phyloP scores from a whole-genome alignment of 2,888 invertebrate genomes.

The Idaea dimidiata region DNA sequence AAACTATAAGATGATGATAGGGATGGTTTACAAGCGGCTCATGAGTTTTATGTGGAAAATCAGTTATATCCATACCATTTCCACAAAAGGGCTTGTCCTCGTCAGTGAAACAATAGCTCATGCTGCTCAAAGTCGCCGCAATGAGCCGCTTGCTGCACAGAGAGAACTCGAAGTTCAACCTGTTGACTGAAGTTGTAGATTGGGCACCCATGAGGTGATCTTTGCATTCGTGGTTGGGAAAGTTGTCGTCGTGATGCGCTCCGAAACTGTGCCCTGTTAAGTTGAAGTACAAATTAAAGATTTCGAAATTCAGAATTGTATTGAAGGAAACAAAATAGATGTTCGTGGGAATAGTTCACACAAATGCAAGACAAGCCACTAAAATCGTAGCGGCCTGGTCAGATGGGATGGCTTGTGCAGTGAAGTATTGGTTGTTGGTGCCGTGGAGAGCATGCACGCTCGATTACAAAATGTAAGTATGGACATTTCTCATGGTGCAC shows the following conservation, averaged over 20 bases:
- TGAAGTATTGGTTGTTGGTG: too few relatives aligned
- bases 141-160: constrained; percentile 73
- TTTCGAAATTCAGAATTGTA: too few relatives aligned
- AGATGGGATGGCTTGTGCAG: too few relatives aligned
- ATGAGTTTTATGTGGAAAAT: constrained; percentile 1
- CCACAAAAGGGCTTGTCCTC: constrained; percentile 73
- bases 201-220: constrained; percentile 76
- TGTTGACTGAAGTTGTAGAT: constrained; percentile 50
- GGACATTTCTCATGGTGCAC: too few relatives aligned
- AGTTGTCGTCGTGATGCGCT: constrained; percentile 75
- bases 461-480: too few relatives aligned
- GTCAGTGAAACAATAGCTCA: constrained; percentile 71
- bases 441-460: too few relatives aligned
- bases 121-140: constrained; percentile 64
- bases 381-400: too few relatives aligned
- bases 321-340: too few relatives aligned
- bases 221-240: constrained; percentile 59
- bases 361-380: too few relatives aligned
- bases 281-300: too few relatives aligned
- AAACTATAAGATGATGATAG: too few relatives aligned
- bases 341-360: too few relatives aligned
- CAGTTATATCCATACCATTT: constrained; percentile 58
- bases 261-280: constrained; percentile 79
- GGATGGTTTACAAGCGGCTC: neutral
- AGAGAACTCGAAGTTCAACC: constrained; percentile 67